These are phyloP conservation scores for Ptyas mucosa DNA, from an alignment of 2,113 vertebrate genomes.

Conservation along the genomic window DNA sequence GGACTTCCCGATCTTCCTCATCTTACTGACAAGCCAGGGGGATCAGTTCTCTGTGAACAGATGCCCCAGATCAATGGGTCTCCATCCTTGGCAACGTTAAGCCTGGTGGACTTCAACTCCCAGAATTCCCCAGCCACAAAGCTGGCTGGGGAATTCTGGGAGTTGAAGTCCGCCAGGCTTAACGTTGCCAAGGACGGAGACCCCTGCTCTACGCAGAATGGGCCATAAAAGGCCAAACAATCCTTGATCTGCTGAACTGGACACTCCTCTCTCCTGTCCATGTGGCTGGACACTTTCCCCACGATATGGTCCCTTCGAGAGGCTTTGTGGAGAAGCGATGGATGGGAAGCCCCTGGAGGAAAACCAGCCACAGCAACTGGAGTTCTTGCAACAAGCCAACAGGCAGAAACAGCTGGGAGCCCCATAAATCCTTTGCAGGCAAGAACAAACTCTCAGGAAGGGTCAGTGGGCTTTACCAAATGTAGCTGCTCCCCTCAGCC, in stretches of 20 bases:
- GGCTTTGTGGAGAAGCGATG: not conserved
- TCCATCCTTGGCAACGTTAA: too few relatives aligned
- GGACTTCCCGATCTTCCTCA: too few relatives aligned
- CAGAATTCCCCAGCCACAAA: too few relatives aligned
- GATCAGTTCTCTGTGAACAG: too few relatives aligned
- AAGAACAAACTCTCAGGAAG: not conserved
- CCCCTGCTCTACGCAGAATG: too few relatives aligned
- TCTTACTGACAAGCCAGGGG: not conserved
- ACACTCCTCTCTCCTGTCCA: not conserved
- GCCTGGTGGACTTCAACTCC: too few relatives aligned
- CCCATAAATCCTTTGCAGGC: not conserved
- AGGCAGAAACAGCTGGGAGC: not conserved
- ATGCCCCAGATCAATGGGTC: too few relatives aligned
- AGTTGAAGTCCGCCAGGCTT: too few relatives aligned
- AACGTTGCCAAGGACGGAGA: too few relatives aligned
- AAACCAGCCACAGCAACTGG: not conserved
- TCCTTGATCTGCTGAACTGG: not conserved
- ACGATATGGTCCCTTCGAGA: not conserved
- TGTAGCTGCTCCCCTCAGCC: not conserved
- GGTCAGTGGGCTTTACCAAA: not conserved
- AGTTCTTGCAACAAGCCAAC: not conserved
- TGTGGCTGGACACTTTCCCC: not conserved
- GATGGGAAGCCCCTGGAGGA: not conserved
- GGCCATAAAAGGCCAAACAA: not conserved
- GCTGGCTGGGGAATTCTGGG: too few relatives aligned